Evolutionary conservation across 2,797 vertebrate species (phyloP).

Genomic region (Neomorphus geoffroyi): DNA sequence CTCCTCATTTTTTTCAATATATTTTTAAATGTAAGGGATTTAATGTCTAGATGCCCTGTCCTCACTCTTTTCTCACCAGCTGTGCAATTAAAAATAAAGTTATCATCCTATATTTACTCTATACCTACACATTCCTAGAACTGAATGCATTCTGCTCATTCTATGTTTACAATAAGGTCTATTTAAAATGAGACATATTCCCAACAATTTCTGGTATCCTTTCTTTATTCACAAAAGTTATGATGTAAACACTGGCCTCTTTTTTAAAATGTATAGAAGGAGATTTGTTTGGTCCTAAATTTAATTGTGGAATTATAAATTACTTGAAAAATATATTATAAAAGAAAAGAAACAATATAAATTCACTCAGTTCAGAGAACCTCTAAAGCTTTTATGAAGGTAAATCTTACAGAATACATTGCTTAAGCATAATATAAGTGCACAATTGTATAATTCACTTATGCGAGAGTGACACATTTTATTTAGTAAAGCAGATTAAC

Average conservation of each 20-base stretch:
- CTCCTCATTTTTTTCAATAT: neutral
- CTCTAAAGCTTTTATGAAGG: neutral
- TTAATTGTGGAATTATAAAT: neutral
- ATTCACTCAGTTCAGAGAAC: neutral
- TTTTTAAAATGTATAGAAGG: neutral
- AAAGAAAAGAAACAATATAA: neutral
- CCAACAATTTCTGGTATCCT: neutral
- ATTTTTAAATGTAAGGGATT: neutral
- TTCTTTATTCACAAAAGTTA: neutral
- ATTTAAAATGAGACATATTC: neutral
- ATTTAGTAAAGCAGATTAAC: constrained; percentile 71
- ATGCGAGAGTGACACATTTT: constrained; percentile 30
- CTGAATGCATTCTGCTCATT: neutral
- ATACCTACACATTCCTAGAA: neutral
- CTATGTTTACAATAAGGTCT: neutral
- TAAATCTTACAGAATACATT: neutral
- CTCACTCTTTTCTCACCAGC: neutral
- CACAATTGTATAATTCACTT: constrained; percentile 10
- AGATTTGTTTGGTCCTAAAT: neutral
- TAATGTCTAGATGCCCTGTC: neutral
- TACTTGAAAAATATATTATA: neutral
- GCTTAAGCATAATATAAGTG: constrained; percentile 19
- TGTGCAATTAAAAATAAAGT: neutral
- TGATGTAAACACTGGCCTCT: neutral
- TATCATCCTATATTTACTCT: neutral